Evolutionary conservation across 2,888 invertebrate genomes (phyloP).

Genomic region (Argyresthia goedartella): DNA sequence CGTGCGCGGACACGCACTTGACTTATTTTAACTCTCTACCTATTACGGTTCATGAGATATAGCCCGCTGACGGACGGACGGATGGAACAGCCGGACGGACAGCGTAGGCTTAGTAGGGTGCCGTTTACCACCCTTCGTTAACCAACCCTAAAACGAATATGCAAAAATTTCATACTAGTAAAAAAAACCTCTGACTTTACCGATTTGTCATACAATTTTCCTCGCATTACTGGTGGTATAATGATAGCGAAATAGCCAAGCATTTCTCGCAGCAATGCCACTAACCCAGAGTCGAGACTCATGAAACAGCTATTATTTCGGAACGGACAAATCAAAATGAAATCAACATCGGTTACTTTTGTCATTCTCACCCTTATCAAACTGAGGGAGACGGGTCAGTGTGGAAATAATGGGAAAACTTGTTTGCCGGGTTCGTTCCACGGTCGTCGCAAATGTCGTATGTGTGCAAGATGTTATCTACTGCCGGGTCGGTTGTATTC

Average conservation of each 20-base stretch:
- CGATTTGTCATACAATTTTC: constrained; percentile 5
- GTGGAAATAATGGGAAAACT: constrained; percentile 51
- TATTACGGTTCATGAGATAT: too few species aligned
- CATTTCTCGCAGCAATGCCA: constrained; percentile 6
- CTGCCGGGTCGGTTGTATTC: constrained; percentile 1
- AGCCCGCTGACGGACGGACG: too few species aligned
- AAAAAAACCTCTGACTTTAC: not conserved
- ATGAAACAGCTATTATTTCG: constrained; percentile 58
- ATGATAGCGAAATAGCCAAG: not conserved
- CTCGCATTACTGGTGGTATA: constrained; percentile 4
- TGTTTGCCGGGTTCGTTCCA: constrained; percentile 23
- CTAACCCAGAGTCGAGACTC: constrained; percentile 27
- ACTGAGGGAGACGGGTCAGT: constrained; percentile 38
- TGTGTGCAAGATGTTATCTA: constrained; percentile 2
- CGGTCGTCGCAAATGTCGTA: not conserved
- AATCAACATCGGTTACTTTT: constrained; percentile 64
- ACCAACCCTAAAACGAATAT: not conserved
- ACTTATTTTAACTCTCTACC: too few species aligned
- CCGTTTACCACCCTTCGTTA: not conserved
- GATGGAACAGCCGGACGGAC: too few species aligned
- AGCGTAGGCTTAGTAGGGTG: too few species aligned
- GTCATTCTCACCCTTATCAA: constrained; percentile 57
- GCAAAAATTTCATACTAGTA: not conserved
- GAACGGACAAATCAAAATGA: constrained; percentile 57
- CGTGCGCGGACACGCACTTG: too few species aligned